Percentiles rank a stretch among this genome's conserved stretches.
These are phyloP conservation scores for Pristiophorus japonicus DNA, from an alignment of 2,113 vertebrate species.

Conservation along the genomic window DNA sequence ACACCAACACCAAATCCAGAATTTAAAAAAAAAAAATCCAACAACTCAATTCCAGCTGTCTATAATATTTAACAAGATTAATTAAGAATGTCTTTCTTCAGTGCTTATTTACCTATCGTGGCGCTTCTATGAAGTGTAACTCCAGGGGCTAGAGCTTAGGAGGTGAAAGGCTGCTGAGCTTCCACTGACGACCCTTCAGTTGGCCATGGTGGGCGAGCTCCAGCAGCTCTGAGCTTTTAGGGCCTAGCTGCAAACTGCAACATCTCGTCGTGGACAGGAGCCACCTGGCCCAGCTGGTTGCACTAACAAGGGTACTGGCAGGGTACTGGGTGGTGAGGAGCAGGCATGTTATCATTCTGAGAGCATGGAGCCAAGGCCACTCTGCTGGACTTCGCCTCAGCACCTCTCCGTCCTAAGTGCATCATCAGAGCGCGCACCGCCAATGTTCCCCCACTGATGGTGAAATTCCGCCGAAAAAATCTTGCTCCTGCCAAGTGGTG, in stretches of 20 bases:
- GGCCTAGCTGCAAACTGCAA: not conserved
- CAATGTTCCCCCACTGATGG: too few species aligned
- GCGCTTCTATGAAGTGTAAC: not conserved
- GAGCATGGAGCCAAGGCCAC: not conserved
- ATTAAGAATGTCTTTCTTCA: not conserved
- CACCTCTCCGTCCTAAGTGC: too few species aligned
- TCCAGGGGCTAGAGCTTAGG: not conserved
- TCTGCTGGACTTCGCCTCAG: not conserved
- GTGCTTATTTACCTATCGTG: not conserved
- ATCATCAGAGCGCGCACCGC: too few species aligned
- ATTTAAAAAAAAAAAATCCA: too few species aligned
- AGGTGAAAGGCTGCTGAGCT: not conserved
- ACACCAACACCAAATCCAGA: too few species aligned
- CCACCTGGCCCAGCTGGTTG: not conserved
- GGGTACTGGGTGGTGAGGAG: not conserved
- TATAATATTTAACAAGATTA: too few species aligned
- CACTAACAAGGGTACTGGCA: not conserved
- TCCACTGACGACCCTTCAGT: not conserved
- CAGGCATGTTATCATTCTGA: not conserved
- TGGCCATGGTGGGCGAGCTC: not conserved
- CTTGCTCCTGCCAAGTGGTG: too few species aligned
- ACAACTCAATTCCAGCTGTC: too few species aligned
- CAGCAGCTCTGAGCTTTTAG: not conserved
- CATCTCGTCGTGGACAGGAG: not conserved
- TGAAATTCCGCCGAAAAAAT: too few species aligned